Base-by-base conservation (phyloP, 2,888 invertebrate genomes). In the Nephrotoma guestfalica region DNA sequence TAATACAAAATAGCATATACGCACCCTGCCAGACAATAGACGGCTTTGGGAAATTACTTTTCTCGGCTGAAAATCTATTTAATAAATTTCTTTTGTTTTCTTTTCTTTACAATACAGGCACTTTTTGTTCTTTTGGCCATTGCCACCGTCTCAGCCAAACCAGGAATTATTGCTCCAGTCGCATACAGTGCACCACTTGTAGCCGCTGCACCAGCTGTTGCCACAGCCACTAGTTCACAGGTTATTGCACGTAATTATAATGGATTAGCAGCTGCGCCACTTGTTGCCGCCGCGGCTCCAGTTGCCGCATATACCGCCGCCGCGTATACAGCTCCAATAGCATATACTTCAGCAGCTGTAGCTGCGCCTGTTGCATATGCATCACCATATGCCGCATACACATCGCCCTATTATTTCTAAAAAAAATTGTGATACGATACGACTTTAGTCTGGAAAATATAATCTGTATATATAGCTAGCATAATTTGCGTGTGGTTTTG, bases 151-250 rank as follows among this genome's bases (percentile, higher is more conserved):
- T 86, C 51, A n/a, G 88, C 87, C 43, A 87, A 87, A 45, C 87
- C 87, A 51, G 88, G 87, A 47, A 18, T 87, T 88, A 89, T 91
- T 88, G 92, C 91, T 30, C 92, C 92, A 86, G 89, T 91, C 30
- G 91, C 90, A 0, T 92, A 88, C 41, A 86, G 89, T 1, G 93
- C 93, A 0, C 93, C 93, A 6, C 92, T 94, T 88, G 71, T 71
- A 18, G 87, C 86, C 7, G 87, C 87, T n/a, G 89, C 87, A 40
- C 86, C 88, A 9, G 89, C 90, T 6, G 90, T 47, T 4, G 94
- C 94, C n/a, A 94, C 95, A 0, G 93, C 95, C 0, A 93, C 93
- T 89, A 94, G 94, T 90, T 94, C 94, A 11, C 94, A 95, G 90
- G 94, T 94, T 87, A 90, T 94, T 88, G 92, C 94, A 40, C 92